A percentile compares a stretch with the other conserved stretches of the same genome.
Conservation (phyloP, 2,888 invertebrate species). For the Subacronicta megacephala region DNA sequence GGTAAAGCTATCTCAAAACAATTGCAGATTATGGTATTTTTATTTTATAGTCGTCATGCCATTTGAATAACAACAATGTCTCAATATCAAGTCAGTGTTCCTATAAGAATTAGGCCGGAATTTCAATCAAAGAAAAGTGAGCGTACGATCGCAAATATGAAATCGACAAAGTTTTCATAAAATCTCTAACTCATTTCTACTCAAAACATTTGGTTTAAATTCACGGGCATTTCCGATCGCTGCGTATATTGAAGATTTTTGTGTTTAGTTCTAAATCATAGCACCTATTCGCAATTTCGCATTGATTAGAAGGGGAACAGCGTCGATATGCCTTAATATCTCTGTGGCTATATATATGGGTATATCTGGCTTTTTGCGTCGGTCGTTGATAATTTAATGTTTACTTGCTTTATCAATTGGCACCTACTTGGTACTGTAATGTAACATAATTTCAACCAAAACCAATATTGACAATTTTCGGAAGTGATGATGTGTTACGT, state of each 20-base stretch:
- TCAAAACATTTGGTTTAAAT: too few relatives aligned
- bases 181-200: too few relatives aligned
- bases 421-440: slow-evolving; percentile 6
- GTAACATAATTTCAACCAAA: slow-evolving; percentile 8
- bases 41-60: slow-evolving; percentile 16
- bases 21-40: slow-evolving; percentile 10
- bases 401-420: slow-evolving; percentile 9
- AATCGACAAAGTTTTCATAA: neutral
- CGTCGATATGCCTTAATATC: too few relatives aligned
- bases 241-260: too few relatives aligned
- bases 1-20: neutral
- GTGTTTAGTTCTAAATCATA: too few relatives aligned
- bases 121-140: slow-evolving; percentile 11
- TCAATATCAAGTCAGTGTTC: slow-evolving; percentile 13
- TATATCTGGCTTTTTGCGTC: slow-evolving; percentile 1
- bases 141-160: neutral
- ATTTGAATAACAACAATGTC: slow-evolving; percentile 33
- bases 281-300: neutral
- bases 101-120: neutral
- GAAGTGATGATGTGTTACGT: slow-evolving; percentile 21
- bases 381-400: neutral
- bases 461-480: slow-evolving; percentile 11
- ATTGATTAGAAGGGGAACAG: slow-evolving; percentile 13
- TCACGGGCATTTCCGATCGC: too few relatives aligned
- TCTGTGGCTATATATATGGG: too few relatives aligned